Evolutionary conservation across 2,797 vertebrate genomes (phyloP), one percentile per base, ranked within the genome.

Genomic region (Amblyraja radiata): DNA sequence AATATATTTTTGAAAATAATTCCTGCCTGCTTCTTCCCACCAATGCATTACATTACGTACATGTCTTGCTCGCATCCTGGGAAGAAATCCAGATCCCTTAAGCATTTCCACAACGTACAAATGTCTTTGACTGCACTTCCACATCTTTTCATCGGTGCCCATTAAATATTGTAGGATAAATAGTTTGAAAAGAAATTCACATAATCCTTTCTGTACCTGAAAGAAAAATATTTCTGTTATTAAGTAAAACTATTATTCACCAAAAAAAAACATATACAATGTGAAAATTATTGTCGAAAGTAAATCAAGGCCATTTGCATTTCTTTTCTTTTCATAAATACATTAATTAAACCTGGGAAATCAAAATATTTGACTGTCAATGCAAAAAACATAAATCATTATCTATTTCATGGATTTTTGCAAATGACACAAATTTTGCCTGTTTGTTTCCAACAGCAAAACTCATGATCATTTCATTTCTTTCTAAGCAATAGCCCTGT

Each of bases 131-230:
- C 95, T 97, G 93, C 98, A 97, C 16, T 97, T 97, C 99, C 98
- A 99, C 96, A 98, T 97, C 32, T 97, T 97, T 94, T 98, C 98
- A 65, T 97, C 96, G 0, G 94, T 94, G 93, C 98, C 97, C 97
- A 97, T 96, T 88, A 99, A 96, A 94, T 98, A 97, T 81, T 96
- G 97, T 78, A 99, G 95, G 93, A 99, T 95, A 94, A 99, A 93
- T 91, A 99, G 95, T 94, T 98, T 99, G 96, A 99, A 99, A 0
- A 99, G 97, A 94, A 99, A 98, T 94, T 97, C 97, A 73, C 97
- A 94, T 93, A 99, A 96, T 93, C 99, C 98, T 94, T 94, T 97
- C 94, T 95, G 96, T 8, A 99, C 98, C 99, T 99, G 2, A 2
- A 86, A 74, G 71, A 92, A 65, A 81, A 83, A 58, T 68, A 16